Evolutionary conservation across 2,113 vertebrate genomes (phyloP), one percentile per base, ranked within the genome.

Genomic region (Patagioenas fasciata): DNA sequence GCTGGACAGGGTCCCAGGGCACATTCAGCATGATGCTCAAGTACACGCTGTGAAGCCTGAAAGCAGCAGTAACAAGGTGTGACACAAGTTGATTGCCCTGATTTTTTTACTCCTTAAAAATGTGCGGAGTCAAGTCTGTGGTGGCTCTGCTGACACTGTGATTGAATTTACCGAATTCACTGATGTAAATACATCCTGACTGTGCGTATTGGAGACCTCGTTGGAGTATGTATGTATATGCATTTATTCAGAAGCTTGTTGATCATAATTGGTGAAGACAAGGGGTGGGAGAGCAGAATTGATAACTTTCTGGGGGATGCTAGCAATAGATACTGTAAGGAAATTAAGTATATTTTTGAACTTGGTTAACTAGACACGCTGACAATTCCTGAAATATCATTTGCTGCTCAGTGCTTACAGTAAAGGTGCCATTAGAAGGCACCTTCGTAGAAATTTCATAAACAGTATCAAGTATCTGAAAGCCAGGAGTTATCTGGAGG

Each of bases 51-150:
- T 14, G n/a, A 81, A 70, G 61, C 53, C 87, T 89, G 89, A 85
- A 94, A 92, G 91, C 95, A 93, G 79, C 89, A 69, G 62, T 91
- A 95, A 95, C 95, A 69, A 91, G 91, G 96, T 94, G 91, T 97
- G 95, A 95, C 93, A 93, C 81, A 80, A 93, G 89, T 93, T 93
- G 94, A 91, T 92, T 97, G 95, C 93, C 94, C 94, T 95, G 93
- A 92, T 93, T 95, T 91, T 85, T 80, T 85, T 80, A 57, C 81
- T 94, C 95, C 94, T 89, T 95, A 85, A 89, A 91, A 95, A 95
- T 88, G 91, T 96, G 95, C 96, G 85, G 89, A 95, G 94, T 96
- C 94, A 92, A 95, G 94, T 71, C 24, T 72, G 91, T 34, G 83
- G 91, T 81, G 69, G 57, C 87, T 93, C 91, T 53, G 6, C 93